Evolutionary conservation across 2,113 vertebrate species (phyloP).

Genomic region (Eleginops maclovinus): DNA sequence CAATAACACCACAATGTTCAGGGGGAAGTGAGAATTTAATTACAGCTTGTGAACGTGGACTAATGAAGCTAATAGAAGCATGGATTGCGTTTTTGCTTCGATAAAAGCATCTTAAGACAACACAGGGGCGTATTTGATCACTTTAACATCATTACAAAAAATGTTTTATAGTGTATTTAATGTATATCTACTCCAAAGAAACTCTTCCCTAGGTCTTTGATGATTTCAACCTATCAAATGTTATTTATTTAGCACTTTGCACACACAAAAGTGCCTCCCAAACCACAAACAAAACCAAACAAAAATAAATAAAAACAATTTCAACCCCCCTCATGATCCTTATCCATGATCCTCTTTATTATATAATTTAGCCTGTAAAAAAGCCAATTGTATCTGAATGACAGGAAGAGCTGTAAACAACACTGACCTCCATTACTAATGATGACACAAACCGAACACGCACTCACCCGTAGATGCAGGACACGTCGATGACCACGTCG

Average conservation of each 20-base stretch:
- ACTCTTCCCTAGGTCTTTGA: background rate
- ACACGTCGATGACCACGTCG: conserved; percentile 98
- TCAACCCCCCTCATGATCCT: too few species aligned
- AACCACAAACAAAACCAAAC: too few species aligned
- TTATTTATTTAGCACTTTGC: too few species aligned
- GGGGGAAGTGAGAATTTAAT: conserved; percentile 2
- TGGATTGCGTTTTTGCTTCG: conserved; percentile 25
- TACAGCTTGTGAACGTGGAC: conserved; percentile 25
- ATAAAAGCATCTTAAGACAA: conserved; percentile 16
- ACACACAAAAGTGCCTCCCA: too few species aligned
- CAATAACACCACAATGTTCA: background rate
- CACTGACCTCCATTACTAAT: background rate
- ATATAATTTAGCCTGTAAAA: too few species aligned
- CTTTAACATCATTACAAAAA: conserved; percentile 8
- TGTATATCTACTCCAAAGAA: conserved; percentile 7
- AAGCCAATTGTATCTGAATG: background rate
- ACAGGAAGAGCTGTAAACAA: background rate
- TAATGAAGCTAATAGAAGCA: conserved; percentile 32
- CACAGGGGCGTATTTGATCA: conserved; percentile 4
- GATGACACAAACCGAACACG: background rate
- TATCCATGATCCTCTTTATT: too few species aligned
- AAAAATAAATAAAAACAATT: too few species aligned
- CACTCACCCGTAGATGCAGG: conserved; percentile 98
- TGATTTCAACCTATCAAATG: background rate
- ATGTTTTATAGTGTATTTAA: background rate